Conservation (phyloP, 2,113 vertebrate species). For the Mungos mungo region DNA sequence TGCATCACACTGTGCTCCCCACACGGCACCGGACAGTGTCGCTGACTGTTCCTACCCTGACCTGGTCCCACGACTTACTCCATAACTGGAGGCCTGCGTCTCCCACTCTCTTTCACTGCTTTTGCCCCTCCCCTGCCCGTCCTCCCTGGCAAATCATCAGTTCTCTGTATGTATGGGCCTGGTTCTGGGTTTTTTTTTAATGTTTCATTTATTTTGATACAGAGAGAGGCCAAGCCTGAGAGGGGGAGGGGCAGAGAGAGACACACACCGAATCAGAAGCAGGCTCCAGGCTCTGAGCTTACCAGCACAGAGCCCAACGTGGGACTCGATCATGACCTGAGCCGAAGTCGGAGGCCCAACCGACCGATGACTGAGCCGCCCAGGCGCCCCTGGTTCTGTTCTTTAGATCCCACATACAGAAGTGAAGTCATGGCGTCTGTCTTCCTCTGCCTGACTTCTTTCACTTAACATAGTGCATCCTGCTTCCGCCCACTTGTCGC, state of each 20-base stretch:
- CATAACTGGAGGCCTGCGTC: not conserved
- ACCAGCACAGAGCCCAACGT: no score
- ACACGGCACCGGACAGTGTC: not conserved
- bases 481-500: not conserved
- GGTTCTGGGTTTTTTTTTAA: not conserved
- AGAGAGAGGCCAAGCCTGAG: no score
- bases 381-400: no score
- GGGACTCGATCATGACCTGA: no score
- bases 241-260: no score
- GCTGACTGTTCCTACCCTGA: not conserved
- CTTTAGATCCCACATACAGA: not conserved
- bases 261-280: no score
- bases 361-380: no score
- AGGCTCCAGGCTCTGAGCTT: no score
- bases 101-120: not conserved
- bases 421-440: not conserved
- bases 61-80: not conserved
- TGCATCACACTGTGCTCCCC: not conserved
- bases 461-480: not conserved
- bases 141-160: not conserved
- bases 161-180: not conserved
- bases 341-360: no score
- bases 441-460: not conserved
- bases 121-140: not conserved
- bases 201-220: no score